Conservation (phyloP, 1,140 invertebrate genomes). For the Alviniconcha marisindica region DNA sequence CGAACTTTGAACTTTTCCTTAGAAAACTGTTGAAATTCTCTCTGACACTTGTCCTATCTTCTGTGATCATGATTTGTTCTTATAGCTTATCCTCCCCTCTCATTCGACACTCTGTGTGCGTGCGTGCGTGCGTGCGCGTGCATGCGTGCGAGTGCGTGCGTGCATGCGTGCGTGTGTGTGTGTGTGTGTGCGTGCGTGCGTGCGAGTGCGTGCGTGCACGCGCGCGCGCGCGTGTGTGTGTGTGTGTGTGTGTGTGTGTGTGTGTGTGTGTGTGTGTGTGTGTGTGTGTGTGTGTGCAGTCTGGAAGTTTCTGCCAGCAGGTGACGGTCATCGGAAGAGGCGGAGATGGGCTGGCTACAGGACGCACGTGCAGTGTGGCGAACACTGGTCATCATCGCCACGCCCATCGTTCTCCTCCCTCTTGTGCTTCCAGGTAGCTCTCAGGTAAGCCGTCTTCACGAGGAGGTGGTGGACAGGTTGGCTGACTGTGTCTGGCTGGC, state of each 20-base stretch:
- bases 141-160: not conserved
- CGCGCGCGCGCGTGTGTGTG: conserved; percentile 9
- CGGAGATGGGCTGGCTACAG: not conserved
- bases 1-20: too few relatives aligned
- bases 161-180: conserved; percentile 15
- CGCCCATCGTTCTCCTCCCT: not conserved
- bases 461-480: too few relatives aligned
- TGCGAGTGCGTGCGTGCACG: not conserved
- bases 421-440: not conserved
- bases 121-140: not conserved
- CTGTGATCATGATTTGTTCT: too few relatives aligned
- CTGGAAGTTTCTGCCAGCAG: too few relatives aligned
- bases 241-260: not conserved
- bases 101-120: too few relatives aligned
- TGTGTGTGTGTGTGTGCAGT: not conserved
- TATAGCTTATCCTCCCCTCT: too few relatives aligned
- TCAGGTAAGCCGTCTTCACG: not conserved
- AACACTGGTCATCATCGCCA: not conserved
- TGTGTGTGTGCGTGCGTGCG: conserved; percentile 6
- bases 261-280: conserved; percentile 27
- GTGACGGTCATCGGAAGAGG: too few relatives aligned
- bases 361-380: conserved; percentile 23
- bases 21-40: too few relatives aligned
- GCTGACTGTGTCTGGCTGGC: too few relatives aligned
- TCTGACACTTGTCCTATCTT: too few relatives aligned